Evolutionary conservation across 1,140 invertebrate species (phyloP), one percentile per base, ranked within the genome.

Genomic region (Marisa cornuarietis): DNA sequence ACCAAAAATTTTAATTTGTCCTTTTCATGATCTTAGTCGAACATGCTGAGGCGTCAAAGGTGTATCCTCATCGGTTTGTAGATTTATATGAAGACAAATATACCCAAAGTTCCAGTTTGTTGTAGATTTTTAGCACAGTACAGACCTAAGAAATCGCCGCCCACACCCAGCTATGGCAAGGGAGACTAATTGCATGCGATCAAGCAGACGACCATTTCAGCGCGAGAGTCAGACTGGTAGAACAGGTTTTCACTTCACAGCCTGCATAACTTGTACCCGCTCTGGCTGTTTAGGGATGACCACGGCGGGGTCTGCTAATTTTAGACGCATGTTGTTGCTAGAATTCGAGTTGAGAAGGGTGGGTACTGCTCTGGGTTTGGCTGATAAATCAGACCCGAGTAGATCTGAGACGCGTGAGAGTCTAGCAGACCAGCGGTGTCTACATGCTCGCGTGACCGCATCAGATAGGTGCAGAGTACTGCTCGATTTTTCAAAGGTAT

Each of bases 331-430:
- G 76, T 77, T 77, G 54, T 65, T 69, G 20, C 63, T 42, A 49
- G 76, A 52, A 62, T 77, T 77, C 63, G 76, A 77, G 51, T 51
- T n/a, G 51, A 63, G 54, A 42, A 77, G 76, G 76, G 76, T 68
- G 63, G 76, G 76, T 66, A 42, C 76, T 31, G n/a, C 0, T 54
- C 51, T 42, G 65, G 76, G 6, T 14, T 11, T 13, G 65, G 31
- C 16, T 52, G 20, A n/a, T 58, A n/a, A 8, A 58, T 58, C 24
- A n/a, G 4, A 18, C 16, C 31, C 62, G 16, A 68, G 49, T 51
- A 62, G 65, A 65, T 69, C 63, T 77, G 42, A 62, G 51, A 69
- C 5, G 2, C 26, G 51, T 20, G 8, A 42, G n/a, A 16, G 24
- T 20, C 51, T 13, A 7, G 51, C 51, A n/a, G 42, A 22, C 6